Conservation (phyloP, 2,113 vertebrate species). For the Mesembrinibis cayennensis region DNA sequence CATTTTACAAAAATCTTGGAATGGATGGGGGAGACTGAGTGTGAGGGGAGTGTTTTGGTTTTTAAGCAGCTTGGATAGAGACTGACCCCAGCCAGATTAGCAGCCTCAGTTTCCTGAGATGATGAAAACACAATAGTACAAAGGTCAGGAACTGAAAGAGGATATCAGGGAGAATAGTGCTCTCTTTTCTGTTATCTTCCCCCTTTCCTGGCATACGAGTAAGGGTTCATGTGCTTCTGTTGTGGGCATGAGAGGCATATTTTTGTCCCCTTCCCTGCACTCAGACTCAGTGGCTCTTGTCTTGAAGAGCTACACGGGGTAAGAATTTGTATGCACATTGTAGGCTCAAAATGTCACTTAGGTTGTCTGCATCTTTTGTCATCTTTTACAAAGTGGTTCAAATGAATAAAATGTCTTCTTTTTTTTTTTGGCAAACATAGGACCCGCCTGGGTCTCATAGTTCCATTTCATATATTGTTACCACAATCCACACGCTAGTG, state of each 20-base stretch:
- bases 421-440: neutral
- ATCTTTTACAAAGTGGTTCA: neutral
- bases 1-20: neutral
- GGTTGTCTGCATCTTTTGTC: neutral
- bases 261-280: neutral
- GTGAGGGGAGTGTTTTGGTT: neutral
- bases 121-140: neutral
- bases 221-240: neutral
- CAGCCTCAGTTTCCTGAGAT: neutral
- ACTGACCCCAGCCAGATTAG: neutral
- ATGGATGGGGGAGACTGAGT: fast-evolving
- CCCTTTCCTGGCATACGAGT: neutral
- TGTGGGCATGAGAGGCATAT: neutral
- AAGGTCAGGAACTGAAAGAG: conserved; percentile 5
- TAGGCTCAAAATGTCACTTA: neutral
- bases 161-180: neutral
- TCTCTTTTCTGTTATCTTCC: neutral
- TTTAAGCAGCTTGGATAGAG: neutral
- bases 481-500: neutral
- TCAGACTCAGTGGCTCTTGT: neutral
- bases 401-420: neutral
- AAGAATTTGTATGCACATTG: neutral
- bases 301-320: neutral
- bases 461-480: neutral
- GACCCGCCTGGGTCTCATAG: neutral